Evolutionary conservation across 2,797 vertebrate species (phyloP), one percentile per base, ranked within the genome.

Genomic region (Lophotriccus pileatus): DNA sequence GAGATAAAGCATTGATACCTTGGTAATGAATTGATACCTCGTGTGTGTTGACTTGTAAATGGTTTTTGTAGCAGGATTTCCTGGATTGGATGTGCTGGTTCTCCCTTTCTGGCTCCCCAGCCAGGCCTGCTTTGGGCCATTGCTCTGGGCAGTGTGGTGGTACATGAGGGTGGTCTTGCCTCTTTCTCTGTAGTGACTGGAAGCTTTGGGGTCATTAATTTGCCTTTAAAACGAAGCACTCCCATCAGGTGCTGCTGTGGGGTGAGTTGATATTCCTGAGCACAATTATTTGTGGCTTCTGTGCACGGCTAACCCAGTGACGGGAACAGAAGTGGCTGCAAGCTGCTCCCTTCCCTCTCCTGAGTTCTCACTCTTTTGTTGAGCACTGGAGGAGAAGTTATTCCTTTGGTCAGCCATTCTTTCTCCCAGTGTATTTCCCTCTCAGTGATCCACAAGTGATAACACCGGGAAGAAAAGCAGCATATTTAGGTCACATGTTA

Each of bases 381-480:
- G 32, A 72, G 81, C 90, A 91, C 79, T 93, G 94, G 88, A 97
- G 96, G 94, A 94, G 93, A 97, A 96, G 63, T 73, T 75, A 94
- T 96, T 92, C 34, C 70, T 83, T 89, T 92, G 75, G 81, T 72
- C 90, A 90, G 82, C 22, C 58, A 12, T 84, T 87, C 90, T 94
- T 83, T 53, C 56, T n/a, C 59, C 36, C 49, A 81, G 80, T 77
- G 76, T 27, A 19, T 95, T 94, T 96, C 80, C 67, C 91, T 89
- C 78, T 62, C 59, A 22, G 90, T 3, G 0, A 75, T 85, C 81
- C 50, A 67, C 78, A 68, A 93, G 93, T 95, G 94, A 95, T 62
- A 69, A 91, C 72, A 66, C 68, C 64, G 49, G 37, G 78, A 89
- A 66, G 95, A 67, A 91, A 81, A 66, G 16, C 43, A 67, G 84